Evolutionary conservation across 53 echinoderm and acorn worm genomes (phyloP), one percentile per base, ranked within the genome.

Genomic region (Temnopleurus reevesii): DNA sequence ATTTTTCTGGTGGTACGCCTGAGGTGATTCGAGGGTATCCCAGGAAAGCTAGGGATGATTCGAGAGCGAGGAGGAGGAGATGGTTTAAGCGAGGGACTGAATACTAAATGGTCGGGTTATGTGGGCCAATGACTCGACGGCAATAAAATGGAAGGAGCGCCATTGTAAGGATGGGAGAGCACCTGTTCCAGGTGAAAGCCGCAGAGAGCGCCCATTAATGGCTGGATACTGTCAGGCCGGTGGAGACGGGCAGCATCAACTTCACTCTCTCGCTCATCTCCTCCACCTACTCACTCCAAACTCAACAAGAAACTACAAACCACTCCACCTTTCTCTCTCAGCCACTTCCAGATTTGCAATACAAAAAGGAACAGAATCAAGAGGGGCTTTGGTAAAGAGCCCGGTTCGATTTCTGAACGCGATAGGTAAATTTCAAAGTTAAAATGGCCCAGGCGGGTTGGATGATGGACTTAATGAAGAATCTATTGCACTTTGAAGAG

Each of bases 131-230:
- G 88, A 65, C 65, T 64, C 66, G 45, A 24, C 49, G 47, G 53
- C 31, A 49, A 66, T 66, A 87, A 66, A 66, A 29, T 66, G 30
- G 51, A 65, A 71, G 30, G 51, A 65, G 84, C 31, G 58, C 90
- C 59, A 94, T 94, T 94, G 94, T 94, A 86, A 66, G 80, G 47
- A 30, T 49, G 25, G 55, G 43, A 21, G 27, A 59, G 46, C 94
- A 94, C 94, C 94, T 94, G 94, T 66, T 21, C 55, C 94, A 94
- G 94, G 94, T 94, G 94, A 94, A 89, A 79, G 90, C 86, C 87
- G 86, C 77, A 65, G 77, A 90, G 91, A 86, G 91, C 85, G 89
- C 71, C 94, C 91, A 94, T 94, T 94, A 94, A 91, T 91, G 91
- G 86, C 45, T 57, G 43, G 83, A 91, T 91, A 89, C 90, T 86